Base-by-base conservation (phyloP, 2,113 vertebrate species). In the Chaetodon trifascialis region DNA sequence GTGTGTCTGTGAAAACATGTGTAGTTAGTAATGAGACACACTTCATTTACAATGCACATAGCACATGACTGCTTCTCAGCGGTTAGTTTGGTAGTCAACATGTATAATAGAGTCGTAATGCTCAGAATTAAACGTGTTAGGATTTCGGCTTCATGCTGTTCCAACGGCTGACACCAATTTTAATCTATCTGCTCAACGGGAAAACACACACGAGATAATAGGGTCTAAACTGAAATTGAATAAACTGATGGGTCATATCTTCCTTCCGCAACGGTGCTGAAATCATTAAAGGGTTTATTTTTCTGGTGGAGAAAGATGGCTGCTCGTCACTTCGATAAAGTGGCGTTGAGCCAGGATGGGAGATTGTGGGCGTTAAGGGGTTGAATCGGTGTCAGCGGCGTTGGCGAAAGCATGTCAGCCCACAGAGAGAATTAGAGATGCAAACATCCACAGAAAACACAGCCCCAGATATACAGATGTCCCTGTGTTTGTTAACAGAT, bases 371-470 rank as follows among this genome's bases (percentile, higher is more conserved):
- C 49, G 76, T 84, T 73, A 59, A 34, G 56, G 67, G 78, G 82
- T 74, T 83, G 66, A 86, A 76, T 84, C 76, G 19, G 83, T 79
- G 83, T 92, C 91, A 92, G 85, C 81, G 66, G 88, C 77, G 86
- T 93, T 92, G 91, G 93, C 80, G 73, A 85, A 91, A 90, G 91
- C 92, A 93, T 67, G 81, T 89, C 80, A 84, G 83, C 86, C 82
- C 91, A 93, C 92, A 90, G 70, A 91, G 73, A 92, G 74, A 83
- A 77, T 92, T 64, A 91, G 86, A 94, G 89, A 93, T 89, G 90
- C 91, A 94, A 93, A 93, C 92, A 91, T 92, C 90, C 87, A 94
- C 81, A 86, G 76, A 92, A 86, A 92, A 92, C 84, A 94, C 93
- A 93, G 91, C 85, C 90, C 89, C 80, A 82, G 84, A 90, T 85